Evolutionary conservation across 2,113 vertebrate species (phyloP).

Genomic region (Cisticola juncidis): DNA sequence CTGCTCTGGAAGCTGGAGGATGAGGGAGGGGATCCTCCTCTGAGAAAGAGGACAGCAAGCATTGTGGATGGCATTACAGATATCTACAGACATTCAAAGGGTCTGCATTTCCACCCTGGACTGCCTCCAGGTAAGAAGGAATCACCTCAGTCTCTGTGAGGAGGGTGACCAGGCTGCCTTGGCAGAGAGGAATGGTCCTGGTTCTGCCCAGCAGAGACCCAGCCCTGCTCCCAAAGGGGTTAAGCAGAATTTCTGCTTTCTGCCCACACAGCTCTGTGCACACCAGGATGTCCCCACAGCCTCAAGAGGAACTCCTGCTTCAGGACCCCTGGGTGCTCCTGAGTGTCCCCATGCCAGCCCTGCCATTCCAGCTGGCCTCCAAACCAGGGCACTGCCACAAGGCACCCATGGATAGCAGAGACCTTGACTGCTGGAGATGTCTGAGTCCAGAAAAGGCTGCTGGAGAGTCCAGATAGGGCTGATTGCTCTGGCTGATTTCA

Average conservation of each 20-base stretch:
- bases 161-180: background rate
- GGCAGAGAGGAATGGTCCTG: background rate
- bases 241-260: background rate
- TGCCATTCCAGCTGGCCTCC: background rate
- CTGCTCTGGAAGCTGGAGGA: background rate
- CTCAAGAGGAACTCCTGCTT: background rate
- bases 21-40: background rate
- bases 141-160: background rate
- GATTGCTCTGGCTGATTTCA: background rate
- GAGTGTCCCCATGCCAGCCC: background rate
- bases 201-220: background rate
- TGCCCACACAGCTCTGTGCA: background rate
- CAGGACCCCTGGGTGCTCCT: background rate
- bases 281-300: background rate
- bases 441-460: background rate
- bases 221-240: background rate
- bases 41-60: background rate
- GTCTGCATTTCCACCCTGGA: background rate
- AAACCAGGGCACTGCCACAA: background rate
- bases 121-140: background rate
- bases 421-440: background rate
- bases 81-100: background rate
- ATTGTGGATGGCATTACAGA: background rate
- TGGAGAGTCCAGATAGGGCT: background rate
- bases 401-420: background rate